Percentiles rank a stretch among this genome's conserved stretches.
Evolutionary conservation across 2,797 vertebrate genomes (phyloP).

Genomic region (Manis crassicaudata): DNA sequence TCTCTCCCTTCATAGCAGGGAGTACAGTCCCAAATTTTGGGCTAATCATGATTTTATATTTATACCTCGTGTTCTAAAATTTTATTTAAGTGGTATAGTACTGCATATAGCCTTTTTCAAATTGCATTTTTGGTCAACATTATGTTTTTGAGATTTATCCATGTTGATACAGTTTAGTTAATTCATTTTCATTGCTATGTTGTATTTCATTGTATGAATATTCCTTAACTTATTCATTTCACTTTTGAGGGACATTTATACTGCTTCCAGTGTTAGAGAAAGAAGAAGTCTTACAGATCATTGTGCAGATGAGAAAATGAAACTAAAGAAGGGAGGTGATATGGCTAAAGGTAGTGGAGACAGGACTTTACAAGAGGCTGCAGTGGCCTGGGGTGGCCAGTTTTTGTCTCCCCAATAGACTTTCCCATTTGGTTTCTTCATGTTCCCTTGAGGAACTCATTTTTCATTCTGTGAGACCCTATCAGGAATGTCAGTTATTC

Average conservation of each 20-base stretch:
- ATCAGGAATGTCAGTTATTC: neutral
- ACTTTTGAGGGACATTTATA: neutral
- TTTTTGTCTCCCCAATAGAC: neutral
- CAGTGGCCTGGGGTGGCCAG: neutral
- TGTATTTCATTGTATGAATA: neutral
- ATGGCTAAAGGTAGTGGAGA: neutral
- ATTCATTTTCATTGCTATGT: neutral
- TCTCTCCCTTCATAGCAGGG: neutral
- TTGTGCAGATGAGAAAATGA: neutral
- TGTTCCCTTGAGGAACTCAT: neutral
- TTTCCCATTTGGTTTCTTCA: neutral
- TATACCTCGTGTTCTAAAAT: conserved; percentile 12
- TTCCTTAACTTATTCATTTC: neutral
- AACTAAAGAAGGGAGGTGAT: neutral
- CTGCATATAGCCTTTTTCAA: neutral
- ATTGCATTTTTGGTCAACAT: neutral
- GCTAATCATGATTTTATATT: neutral
- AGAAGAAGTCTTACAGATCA: neutral
- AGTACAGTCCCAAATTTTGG: neutral
- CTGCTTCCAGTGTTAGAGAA: neutral
- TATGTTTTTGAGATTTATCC: neutral
- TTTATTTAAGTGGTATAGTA: neutral
- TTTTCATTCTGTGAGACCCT: neutral
- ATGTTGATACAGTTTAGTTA: neutral
- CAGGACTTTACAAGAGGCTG: neutral